These are phyloP conservation scores for Atopsyche davidsoni DNA, from an alignment of 1,140 invertebrate genomes.

Conservation along the genomic window DNA sequence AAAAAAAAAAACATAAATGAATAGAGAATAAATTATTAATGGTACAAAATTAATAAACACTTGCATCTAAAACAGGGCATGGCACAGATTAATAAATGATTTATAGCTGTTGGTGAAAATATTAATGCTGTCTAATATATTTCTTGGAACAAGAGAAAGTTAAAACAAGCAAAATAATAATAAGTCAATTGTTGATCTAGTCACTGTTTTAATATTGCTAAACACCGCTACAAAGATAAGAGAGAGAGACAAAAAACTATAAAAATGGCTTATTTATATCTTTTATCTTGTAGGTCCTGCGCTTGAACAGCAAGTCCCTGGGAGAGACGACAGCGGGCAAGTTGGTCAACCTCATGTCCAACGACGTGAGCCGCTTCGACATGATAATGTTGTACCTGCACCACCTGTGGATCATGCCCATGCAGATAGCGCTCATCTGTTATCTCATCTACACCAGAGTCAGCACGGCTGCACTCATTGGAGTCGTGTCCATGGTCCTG, in stretches of 20 bases:
- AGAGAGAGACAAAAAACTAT: neutral
- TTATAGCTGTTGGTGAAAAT: no score
- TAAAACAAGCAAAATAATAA: neutral
- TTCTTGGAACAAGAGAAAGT: neutral
- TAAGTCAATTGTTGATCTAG: neutral
- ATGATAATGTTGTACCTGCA: slow-evolving; percentile 55
- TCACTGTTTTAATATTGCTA: neutral
- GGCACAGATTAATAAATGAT: no score
- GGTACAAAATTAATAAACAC: no score
- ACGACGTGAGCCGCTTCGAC: slow-evolving; percentile 67
- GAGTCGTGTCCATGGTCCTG: slow-evolving; percentile 55
- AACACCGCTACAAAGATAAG: neutral
- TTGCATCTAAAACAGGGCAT: no score
- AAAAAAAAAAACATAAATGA: no score
- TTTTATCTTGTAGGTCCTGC: slow-evolving; percentile 47
- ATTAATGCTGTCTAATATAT: no score
- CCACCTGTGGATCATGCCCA: slow-evolving; percentile 62
- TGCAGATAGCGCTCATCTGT: slow-evolving; percentile 55
- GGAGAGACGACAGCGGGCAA: slow-evolving; percentile 71
- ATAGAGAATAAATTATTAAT: no score
- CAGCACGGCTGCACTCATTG: slow-evolving; percentile 61
- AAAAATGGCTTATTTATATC: neutral
- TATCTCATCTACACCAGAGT: slow-evolving; percentile 65
- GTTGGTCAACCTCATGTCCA: slow-evolving; percentile 78
- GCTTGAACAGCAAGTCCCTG: slow-evolving; percentile 58